A percentile compares a stretch with the other conserved stretches of the same genome.
Evolutionary conservation across 2,888 invertebrate genomes (phyloP).

Genomic region (Callosobruchus maculatus): DNA sequence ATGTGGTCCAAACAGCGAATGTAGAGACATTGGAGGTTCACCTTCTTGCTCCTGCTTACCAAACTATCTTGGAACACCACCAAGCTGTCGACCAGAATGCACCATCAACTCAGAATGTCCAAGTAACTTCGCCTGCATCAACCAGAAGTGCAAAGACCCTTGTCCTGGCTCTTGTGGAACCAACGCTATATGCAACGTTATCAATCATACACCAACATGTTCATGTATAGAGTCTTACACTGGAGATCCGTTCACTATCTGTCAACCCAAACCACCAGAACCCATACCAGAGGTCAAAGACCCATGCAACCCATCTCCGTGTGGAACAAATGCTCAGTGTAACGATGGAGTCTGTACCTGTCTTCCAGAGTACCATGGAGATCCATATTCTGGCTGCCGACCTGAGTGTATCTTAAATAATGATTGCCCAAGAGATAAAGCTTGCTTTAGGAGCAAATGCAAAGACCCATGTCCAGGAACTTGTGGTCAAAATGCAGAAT

Average conservation of each 20-base stretch:
- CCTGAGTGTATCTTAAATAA: slow-evolving; percentile 72
- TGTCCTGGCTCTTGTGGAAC: slow-evolving; percentile 74
- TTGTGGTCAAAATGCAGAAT: slow-evolving; percentile 70
- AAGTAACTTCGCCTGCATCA: slow-evolving; percentile 67
- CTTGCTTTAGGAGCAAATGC: slow-evolving; percentile 68
- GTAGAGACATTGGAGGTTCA: slow-evolving; percentile 61
- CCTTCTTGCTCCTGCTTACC: slow-evolving; percentile 72
- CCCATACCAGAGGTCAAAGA: slow-evolving; percentile 29
- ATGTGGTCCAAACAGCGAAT: slow-evolving; percentile 74
- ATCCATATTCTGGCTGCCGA: slow-evolving; percentile 60
- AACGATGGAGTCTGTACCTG: slow-evolving; percentile 51
- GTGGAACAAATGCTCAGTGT: slow-evolving; percentile 58
- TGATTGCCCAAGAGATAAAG: slow-evolving; percentile 65
- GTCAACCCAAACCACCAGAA: slow-evolving; percentile 45
- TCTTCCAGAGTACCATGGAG: slow-evolving; percentile 45
- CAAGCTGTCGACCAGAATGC: slow-evolving; percentile 77
- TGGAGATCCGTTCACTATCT: slow-evolving; percentile 57
- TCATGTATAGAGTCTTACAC: slow-evolving; percentile 62
- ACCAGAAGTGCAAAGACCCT: slow-evolving; percentile 70
- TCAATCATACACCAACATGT: slow-evolving; percentile 73
- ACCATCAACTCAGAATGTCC: slow-evolving; percentile 70
- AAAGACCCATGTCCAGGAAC: slow-evolving; percentile 68
- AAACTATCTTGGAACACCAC: slow-evolving; percentile 70
- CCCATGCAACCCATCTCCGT: slow-evolving; percentile 69
- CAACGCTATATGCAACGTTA: slow-evolving; percentile 68